A percentile compares a stretch with the other conserved stretches of the same genome.
These are phyloP conservation scores for Thymelicus sylvestris DNA, from an alignment of 2,888 invertebrate species.

Conservation along the genomic window DNA sequence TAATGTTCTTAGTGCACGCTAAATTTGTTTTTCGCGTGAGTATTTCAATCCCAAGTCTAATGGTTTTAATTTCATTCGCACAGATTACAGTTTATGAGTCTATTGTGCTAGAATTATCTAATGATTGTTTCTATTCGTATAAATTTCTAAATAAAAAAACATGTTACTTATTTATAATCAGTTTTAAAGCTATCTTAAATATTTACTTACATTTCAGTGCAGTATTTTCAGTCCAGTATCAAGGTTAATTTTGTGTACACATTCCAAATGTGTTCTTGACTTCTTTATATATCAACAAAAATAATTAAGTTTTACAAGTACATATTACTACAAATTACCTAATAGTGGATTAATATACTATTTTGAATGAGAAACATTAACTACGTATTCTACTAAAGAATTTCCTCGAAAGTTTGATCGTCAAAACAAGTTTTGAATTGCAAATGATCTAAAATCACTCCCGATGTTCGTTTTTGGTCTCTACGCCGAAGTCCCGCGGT, in stretches of 20 bases:
- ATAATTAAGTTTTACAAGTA: background rate
- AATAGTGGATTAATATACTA: background rate
- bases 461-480: conserved; percentile 13
- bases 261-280: background rate
- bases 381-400: conserved; percentile 1
- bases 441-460: conserved; percentile 29
- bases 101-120: conserved; percentile 3
- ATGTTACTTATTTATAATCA: background rate
- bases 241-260: background rate
- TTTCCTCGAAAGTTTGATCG: conserved; percentile 23
- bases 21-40: conserved; percentile 3
- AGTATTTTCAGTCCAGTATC: background rate
- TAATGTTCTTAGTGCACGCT: background rate
- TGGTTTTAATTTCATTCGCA: background rate
- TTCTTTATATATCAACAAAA: background rate
- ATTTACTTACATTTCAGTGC: background rate
- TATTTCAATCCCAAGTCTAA: background rate
- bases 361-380: background rate
- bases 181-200: background rate
- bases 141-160: background rate
- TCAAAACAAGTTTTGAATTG: conserved; percentile 25
- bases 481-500: conserved; percentile 17
- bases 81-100: background rate
- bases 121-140: background rate
- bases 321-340: too few species aligned